Conservation (phyloP, 1,140 invertebrate genomes). For the Brachystomella parvula region DNA sequence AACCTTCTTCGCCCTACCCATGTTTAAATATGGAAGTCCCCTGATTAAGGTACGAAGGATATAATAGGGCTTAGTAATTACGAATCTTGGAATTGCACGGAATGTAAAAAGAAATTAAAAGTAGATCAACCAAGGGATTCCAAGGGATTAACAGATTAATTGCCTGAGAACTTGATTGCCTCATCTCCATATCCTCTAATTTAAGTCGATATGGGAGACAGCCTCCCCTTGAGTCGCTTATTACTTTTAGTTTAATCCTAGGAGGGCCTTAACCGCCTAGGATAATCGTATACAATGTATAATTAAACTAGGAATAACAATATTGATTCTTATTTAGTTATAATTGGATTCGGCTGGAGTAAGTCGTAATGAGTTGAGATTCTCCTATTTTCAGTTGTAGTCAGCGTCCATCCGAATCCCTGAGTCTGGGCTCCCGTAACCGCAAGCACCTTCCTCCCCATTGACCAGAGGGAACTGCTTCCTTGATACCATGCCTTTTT, state of each 20-base stretch:
- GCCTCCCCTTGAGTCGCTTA: not conserved
- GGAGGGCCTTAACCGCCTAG: slow-evolving; percentile 36
- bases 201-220: not conserved
- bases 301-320: slow-evolving; percentile 38
- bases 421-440: slow-evolving; percentile 54
- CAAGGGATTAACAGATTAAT: not conserved
- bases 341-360: not conserved
- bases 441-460: slow-evolving; percentile 44
- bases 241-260: not conserved
- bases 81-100: not conserved
- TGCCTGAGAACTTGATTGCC: slow-evolving; percentile 11
- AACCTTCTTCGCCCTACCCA: not conserved
- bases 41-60: not conserved
- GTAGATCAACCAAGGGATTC: not conserved
- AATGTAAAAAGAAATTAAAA: not conserved
- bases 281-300: slow-evolving; percentile 43
- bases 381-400: slow-evolving; percentile 3
- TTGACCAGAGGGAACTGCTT: not conserved
- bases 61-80: not conserved
- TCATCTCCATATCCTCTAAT: not conserved
- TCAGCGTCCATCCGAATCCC: slow-evolving; percentile 48
- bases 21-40: not conserved
- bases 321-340: no score
- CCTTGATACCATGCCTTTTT: not conserved
- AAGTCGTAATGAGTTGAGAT: slow-evolving; percentile 4